phyloP scores from a whole-genome alignment of 2,113 vertebrate species.

The Amia ocellicauda region DNA sequence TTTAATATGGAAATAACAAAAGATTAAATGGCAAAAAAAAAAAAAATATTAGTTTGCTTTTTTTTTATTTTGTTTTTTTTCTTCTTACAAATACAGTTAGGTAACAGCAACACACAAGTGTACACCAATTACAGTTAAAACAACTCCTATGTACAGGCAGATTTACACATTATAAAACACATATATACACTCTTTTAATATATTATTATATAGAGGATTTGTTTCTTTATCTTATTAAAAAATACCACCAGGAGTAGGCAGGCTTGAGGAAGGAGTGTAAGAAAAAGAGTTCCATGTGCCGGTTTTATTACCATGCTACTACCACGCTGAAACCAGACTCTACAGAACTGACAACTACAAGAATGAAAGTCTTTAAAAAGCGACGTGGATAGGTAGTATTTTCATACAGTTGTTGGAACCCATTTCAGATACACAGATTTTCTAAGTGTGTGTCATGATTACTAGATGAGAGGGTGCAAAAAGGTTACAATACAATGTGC shows the following conservation, averaged over 20 bases:
- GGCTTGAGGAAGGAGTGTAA: conserved; percentile 59
- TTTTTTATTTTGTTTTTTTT: too few species aligned
- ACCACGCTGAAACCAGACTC: neutral
- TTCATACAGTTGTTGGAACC: conserved; percentile 69
- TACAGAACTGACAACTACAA: neutral
- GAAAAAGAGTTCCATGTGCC: neutral
- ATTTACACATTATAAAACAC: conserved; percentile 77
- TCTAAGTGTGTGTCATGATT: conserved; percentile 8
- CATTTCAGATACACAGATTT: conserved; percentile 38
- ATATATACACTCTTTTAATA: conserved; percentile 78
- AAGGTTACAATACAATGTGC: too few species aligned
- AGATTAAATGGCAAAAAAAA: conserved; percentile 38
- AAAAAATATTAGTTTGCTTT: conserved; percentile 60
- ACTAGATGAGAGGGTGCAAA: too few species aligned
- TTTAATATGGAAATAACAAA: conserved; percentile 57
- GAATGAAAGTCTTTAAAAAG: too few species aligned
- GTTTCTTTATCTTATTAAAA: conserved; percentile 48
- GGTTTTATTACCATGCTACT: too few species aligned
- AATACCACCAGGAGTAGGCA: conserved; percentile 50
- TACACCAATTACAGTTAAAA: conserved; percentile 66
- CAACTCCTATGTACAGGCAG: conserved; percentile 72
- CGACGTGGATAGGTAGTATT: conserved; percentile 68
- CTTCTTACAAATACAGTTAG: conserved; percentile 51
- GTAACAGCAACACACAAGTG: conserved; percentile 44
- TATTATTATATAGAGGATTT: conserved; percentile 81